Evolutionary conservation across 2,888 invertebrate genomes (phyloP), one percentile per base, ranked within the genome.

Genomic region (Rhamnusium bicolor): DNA sequence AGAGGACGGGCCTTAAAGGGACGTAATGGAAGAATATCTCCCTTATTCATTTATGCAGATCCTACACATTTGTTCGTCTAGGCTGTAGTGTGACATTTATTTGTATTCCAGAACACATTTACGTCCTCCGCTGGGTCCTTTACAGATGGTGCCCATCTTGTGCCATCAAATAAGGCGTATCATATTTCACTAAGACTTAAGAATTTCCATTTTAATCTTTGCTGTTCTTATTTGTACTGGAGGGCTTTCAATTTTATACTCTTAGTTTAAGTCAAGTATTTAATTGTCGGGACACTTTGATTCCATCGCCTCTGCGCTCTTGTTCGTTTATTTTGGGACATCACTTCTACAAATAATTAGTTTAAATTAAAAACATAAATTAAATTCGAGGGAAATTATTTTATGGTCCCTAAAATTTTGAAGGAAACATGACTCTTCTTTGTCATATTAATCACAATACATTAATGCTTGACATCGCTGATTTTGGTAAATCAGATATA

Each of bases 131-230:
- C 21, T 54, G 62, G 69, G 67, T 66, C 65, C 70, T 70, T 72
- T 78, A 71, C 80, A 80, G 75, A 78, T 78, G 80, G 74, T 75
- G 75, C 69, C 72, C 74, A 65, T 60, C 53, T 27, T 29, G 16
- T 19, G 53, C 53, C 65, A 51, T 16, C 58, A 58, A 85, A 84
- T 82, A 82, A 84, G 83, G 81, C 81, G 81, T 79, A 83, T 86
- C 83, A 84, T 85, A 85, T 84, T 84, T 85, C 85, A 85, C 83
- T 71, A 79, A 79, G 85, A 83, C 84, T 84, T 82, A 83, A 83
- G 83, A 85, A 84, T 84, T 84, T 84, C 82, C 81, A 84, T 85
- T 85, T 84, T 84, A 83, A 84, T 84, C 82, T 82, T 78, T 77
- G 78, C 71, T 56, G 73, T 32, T 29, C 14, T 19, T n/a, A 21